These are phyloP conservation scores for Alloscopus bannaensis DNA, from an alignment of 2,888 invertebrate genomes.

Conservation along the genomic window DNA sequence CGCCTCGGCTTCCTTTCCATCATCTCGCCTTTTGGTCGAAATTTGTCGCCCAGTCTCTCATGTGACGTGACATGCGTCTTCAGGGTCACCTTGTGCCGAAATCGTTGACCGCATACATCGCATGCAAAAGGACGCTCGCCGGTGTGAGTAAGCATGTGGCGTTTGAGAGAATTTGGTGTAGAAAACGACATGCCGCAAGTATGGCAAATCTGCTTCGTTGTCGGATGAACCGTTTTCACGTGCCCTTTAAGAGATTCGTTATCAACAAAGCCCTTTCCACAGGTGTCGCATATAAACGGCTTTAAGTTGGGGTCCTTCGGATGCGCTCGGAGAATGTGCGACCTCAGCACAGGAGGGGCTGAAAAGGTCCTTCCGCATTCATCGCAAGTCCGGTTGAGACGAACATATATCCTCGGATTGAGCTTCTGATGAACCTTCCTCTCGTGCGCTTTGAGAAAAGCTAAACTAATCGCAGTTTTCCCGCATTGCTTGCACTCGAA, in stretches of 20 bases:
- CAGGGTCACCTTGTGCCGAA: slow-evolving; percentile 1
- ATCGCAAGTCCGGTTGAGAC: no score
- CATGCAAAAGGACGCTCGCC: not conserved
- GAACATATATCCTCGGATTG: no score
- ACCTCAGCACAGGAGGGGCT: not conserved
- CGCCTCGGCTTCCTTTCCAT: no score
- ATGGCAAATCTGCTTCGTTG: not conserved
- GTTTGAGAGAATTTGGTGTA: not conserved
- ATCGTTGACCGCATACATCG: slow-evolving; percentile 1
- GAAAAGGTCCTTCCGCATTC: no score
- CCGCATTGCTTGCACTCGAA: not conserved
- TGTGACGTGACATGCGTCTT: not conserved
- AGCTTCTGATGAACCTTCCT: not conserved
- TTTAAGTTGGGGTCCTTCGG: no score
- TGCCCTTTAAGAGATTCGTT: not conserved
- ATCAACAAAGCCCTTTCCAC: not conserved
- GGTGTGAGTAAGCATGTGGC: slow-evolving; percentile 7
- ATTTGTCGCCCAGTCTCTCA: no score
- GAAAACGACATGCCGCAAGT: slow-evolving; percentile 2
- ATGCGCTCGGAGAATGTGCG: no score
- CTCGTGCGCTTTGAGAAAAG: not conserved
- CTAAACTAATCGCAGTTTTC: not conserved
- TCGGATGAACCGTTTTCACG: not conserved
- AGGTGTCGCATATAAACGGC: no score
- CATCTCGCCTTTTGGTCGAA: no score